Base-by-base conservation (phyloP, 1,140 invertebrate species). In the Stenopsyche tienmushanensis region DNA sequence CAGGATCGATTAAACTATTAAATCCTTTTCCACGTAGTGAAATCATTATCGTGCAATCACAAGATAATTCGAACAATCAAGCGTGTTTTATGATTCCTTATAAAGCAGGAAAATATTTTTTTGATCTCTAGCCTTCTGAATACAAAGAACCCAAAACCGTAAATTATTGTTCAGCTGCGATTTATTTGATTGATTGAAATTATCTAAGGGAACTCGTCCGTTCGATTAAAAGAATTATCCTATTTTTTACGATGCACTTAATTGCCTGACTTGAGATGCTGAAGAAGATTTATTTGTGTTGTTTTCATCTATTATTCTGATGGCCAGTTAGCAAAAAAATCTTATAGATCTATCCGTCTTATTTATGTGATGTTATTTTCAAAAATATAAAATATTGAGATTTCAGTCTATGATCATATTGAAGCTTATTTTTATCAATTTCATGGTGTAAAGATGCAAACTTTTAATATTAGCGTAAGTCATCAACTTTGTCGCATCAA, bases 171-270 rank as follows among this genome's bases (percentile, higher is more conserved):
- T 26, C 18, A 62, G 29, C 9, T 29, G 50, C 44, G 63, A 62
- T 65, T 26, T 44, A 39, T 69, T 69, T 69, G 67, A 69, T 69
- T 69, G 67, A 69, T 69, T 65, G 67, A 69, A 69, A 65, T 63
- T 60, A 55, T 65, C 62, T 34, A n/a, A 26, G 42, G 29, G 29
- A 34, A 34, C 5, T 34, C 13, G 29, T 34, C 29, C 64, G 49
- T 64, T 7, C 29, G 29, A 34, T 34, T 34, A 7, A 34, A 5
- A 5, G 29, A 34, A 34, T 34, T 34, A 34, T 34, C 29, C 13
- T 9, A 20, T 54, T 54, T 26, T n/a, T 54, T 54, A 8, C 2
- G 52, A 34, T 13, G 21, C 41, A 47, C 25, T 47, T 24, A 34
- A 60, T 42, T 15, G 57, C 20, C 47, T 47, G 29, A 47, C 20